Evolutionary conservation across 1,140 invertebrate genomes (phyloP), one percentile per base, ranked within the genome.

Genomic region (Drosophila kanapiae): DNA sequence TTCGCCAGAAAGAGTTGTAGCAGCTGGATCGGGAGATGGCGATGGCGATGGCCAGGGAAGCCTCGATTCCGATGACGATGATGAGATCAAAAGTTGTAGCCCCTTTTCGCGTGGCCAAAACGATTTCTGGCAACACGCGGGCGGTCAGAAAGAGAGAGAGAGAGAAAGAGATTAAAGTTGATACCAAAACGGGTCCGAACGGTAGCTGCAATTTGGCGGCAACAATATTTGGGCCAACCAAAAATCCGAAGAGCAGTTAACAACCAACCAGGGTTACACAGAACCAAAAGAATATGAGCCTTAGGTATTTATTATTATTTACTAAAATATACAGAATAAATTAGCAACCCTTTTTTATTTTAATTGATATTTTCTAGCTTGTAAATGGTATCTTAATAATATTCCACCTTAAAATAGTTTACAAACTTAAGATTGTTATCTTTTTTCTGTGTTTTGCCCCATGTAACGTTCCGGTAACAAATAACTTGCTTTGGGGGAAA

Each of bases 71-170:
- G 53, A 56, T 56, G 35, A 45, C 78, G 76, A 63, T 81, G 82
- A 67, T 80, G 79, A 54, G 59, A 72, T 68, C 72, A 75, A 75
- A 58, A 63, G 70, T 13, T 51, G 53, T 27, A 56, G 45, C 49
- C 51, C 62, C 47, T 65, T 77, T 35, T 35, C 51, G 83, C 83
- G 83, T 88, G 80, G 84, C 71, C 68, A 78, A 88, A 83, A 69
- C 84, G 65, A 88, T 87, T 87, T 75, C 72, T 58, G 80, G 80
- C 84, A 88, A 87, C 84, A 87, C 84, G 74, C 78, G 74, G 84
- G 77, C 48, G n/a, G 48, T 43, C 43, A 37, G 45, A 9, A 10
- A 11, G 67, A 43, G 47, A 37, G 42, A 64, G 31, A 45, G 51
- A 53, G 48, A 64, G 61, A 82, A 23, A 38, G 69, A 77, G 75